phyloP scores from a whole-genome alignment of 2,888 invertebrate species.

The Acrocyrtus sp. region DNA sequence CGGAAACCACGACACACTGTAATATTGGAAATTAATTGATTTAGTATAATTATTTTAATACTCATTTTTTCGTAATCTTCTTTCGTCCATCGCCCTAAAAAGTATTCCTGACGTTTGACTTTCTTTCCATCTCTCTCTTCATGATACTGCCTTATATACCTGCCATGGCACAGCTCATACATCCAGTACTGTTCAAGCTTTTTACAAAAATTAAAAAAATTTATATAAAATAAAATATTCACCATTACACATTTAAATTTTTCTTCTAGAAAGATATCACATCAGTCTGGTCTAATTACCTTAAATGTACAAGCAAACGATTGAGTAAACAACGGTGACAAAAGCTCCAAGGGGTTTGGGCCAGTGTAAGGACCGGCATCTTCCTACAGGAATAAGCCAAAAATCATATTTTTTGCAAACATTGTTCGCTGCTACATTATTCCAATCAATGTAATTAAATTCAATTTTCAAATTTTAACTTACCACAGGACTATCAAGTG shows the following conservation, averaged over 20 bases:
- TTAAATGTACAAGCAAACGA: constrained; percentile 83
- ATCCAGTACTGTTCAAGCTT: constrained; percentile 92
- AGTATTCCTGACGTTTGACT: constrained; percentile 85
- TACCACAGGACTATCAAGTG: constrained; percentile 66
- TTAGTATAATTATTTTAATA: too few relatives aligned
- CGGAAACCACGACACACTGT: background rate
- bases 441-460: background rate
- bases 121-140: constrained; percentile 92
- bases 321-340: constrained; percentile 80
- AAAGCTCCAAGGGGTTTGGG: constrained; percentile 79
- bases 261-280: too few relatives aligned
- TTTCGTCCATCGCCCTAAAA: constrained; percentile 80
- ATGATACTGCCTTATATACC: constrained; percentile 92
- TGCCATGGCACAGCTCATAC: constrained; percentile 95
- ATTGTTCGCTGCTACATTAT: constrained; percentile 2
- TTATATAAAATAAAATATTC: too few relatives aligned
- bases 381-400: constrained; percentile 66
- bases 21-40: too few relatives aligned
- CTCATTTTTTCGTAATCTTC: constrained; percentile 72
- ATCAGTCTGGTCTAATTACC: too few relatives aligned
- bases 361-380: constrained; percentile 75
- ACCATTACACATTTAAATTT: constrained; percentile 1
- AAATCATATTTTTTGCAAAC: constrained; percentile 17
- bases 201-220: constrained; percentile 13
- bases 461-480: constrained; percentile 18